These are phyloP conservation scores for Lysiphlebus fabarum DNA, from an alignment of 1,140 invertebrate genomes.

Conservation along the genomic window DNA sequence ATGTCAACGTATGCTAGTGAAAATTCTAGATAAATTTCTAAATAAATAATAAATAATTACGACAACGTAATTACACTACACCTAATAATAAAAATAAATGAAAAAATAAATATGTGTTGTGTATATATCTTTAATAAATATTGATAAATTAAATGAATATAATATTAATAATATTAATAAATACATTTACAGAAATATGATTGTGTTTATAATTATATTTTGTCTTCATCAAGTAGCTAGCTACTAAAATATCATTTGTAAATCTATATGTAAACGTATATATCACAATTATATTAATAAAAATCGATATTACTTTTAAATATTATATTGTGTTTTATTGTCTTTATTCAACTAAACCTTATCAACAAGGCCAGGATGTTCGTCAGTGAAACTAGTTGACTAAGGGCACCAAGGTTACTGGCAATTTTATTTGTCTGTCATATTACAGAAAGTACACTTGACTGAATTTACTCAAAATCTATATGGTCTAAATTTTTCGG, in stretches of 20 bases:
- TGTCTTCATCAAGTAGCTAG: slow-evolving; percentile 38
- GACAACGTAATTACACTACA: slow-evolving; percentile 5
- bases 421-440: too few relatives aligned
- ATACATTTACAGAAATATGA: slow-evolving; percentile 21
- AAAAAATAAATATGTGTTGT: slow-evolving; percentile 12
- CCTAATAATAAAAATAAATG: not conserved
- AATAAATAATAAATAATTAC: not conserved
- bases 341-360: not conserved
- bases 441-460: too few relatives aligned
- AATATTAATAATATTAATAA: not conserved
- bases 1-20: too few relatives aligned
- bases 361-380: too few relatives aligned
- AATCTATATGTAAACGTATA: slow-evolving; percentile 50
- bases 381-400: too few relatives aligned
- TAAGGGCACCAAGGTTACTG: too few relatives aligned
- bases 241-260: slow-evolving; percentile 48
- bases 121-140: not conserved
- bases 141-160: not conserved
- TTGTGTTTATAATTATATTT: slow-evolving; percentile 17
- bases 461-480: too few relatives aligned
- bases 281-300: slow-evolving; percentile 39
- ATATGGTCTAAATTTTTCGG: too few relatives aligned
- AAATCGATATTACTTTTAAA: slow-evolving; percentile 32
- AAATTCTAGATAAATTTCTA: not conserved
- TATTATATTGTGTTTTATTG: slow-evolving; percentile 11